These are phyloP conservation scores for Drosophila mayaguana DNA, from an alignment of 2,888 invertebrate genomes.

Conservation along the genomic window DNA sequence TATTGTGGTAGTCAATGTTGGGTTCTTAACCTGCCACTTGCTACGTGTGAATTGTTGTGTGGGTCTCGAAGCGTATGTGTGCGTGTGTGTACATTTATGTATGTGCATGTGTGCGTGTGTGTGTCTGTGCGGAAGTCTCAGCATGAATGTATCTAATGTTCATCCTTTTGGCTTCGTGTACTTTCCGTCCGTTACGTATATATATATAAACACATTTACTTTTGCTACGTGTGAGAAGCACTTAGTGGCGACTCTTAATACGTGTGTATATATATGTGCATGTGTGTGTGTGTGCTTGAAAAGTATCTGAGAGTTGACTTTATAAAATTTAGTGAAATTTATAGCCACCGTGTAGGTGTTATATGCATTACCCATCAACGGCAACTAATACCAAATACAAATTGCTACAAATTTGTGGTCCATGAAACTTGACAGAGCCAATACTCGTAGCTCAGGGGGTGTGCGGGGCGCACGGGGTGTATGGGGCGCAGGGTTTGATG, in stretches of 20 bases:
- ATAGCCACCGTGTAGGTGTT: conserved; percentile 70
- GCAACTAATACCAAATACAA: conserved; percentile 73
- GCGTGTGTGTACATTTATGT: conserved; percentile 9
- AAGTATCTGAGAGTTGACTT: conserved; percentile 68
- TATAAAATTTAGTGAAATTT: conserved; percentile 75
- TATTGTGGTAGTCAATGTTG: conserved; percentile 76
- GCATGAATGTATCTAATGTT: conserved; percentile 78
- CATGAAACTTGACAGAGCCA: conserved; percentile 29
- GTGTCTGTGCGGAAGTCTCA: conserved; percentile 64
- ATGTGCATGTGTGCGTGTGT: conserved; percentile 7
- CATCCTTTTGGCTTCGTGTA: conserved; percentile 72
- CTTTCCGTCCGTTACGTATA: conserved; percentile 58
- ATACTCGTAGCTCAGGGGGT: conserved; percentile 1
- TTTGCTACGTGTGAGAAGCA: conserved; percentile 74
- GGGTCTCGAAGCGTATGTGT: conserved; percentile 25
- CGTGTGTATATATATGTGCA: not conserved
- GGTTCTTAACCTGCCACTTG: conserved; percentile 73
- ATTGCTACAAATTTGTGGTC: conserved; percentile 71
- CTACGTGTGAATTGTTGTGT: conserved; percentile 47
- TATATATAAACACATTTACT: conserved; percentile 68
- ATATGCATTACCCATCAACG: conserved; percentile 64
- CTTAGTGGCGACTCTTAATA: conserved; percentile 52
- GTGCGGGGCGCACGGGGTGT: not conserved
- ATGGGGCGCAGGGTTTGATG: conserved; percentile 6
- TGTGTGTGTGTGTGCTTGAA: conserved; percentile 20